Base-by-base conservation (phyloP, 2,113 vertebrate genomes). In the Anhinga rufa region DNA sequence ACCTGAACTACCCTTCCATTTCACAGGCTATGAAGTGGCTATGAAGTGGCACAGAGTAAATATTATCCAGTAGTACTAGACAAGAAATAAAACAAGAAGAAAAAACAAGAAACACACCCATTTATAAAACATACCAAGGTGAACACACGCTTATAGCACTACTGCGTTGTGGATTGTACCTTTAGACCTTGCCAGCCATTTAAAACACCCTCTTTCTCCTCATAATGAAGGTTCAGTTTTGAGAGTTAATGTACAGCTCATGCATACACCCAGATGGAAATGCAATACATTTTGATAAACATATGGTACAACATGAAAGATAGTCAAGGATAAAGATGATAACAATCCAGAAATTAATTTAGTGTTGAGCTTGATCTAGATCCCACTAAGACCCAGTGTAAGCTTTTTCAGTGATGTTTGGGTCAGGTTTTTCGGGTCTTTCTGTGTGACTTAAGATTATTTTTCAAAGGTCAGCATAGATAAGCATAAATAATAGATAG, bases 271-370 rank as follows among this genome's bases (percentile, higher is more conserved):
- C 81, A 82, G 52, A 76, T 87, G 81, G 76, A 94, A 95, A 77
- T 4, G 34, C 65, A 94, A 20, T 76, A 58, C 7, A 0, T 89
- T 86, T 76, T 82, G 87, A 61, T 82, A 94, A 72, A 78, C 76
- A 91, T 84, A 74, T 76, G 90, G 77, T 69, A n/a, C 25, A 40
- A 75, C 17, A 11, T 62, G 75, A 87, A 90, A 87, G 57, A 78
- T 12, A 82, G 55, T 77, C 66, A 90, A 85, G 68, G 78, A 76
- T 76, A 92, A 95, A 92, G 89, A 77, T 76, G 82, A 61, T 52
- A 95, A 91, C 89, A 91, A 61, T 70, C 13, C 48, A 80, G 74
- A 90, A 95, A 93, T 92, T 77, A 84, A 79, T 92, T 95, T 78
- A 69, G 75, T 74, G 38, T 78, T 79, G 61, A 80, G 74, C 22